A percentile compares a stretch with the other conserved stretches of the same genome.
Conservation (phyloP, 2,888 invertebrate genomes). For the Camponotus fellah region DNA sequence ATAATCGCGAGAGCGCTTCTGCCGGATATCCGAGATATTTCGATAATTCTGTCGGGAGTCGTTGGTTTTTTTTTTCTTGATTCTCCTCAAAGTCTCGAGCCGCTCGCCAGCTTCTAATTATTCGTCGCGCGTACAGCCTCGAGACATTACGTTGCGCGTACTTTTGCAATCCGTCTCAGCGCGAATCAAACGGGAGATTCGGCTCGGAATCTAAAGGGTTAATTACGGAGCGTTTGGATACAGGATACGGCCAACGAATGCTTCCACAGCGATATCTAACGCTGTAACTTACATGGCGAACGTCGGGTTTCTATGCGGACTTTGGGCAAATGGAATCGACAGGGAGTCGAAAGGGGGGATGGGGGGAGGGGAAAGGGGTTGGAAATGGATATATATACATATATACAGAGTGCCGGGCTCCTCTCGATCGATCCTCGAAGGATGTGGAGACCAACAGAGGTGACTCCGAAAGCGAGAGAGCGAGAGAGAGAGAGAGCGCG, state of each 20-base stretch:
- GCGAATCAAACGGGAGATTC: slow-evolving; percentile 16
- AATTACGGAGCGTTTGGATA: slow-evolving; percentile 46
- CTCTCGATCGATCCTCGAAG: slow-evolving; percentile 68
- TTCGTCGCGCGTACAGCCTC: background rate
- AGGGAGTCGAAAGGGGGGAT: slow-evolving; percentile 22
- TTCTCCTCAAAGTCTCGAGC: background rate
- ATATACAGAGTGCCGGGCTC: slow-evolving; percentile 59
- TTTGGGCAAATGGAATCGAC: slow-evolving; percentile 62
- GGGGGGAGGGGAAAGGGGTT: slow-evolving; percentile 16
- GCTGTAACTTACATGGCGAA: slow-evolving; percentile 55
- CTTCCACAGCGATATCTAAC: slow-evolving; percentile 31
- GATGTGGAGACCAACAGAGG: slow-evolving; percentile 64
- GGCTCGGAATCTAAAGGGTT: slow-evolving; percentile 23
- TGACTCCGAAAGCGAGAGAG: slow-evolving; percentile 49
- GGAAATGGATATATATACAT: slow-evolving; percentile 49
- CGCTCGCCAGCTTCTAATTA: slow-evolving; percentile 3
- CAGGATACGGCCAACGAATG: slow-evolving; percentile 22
- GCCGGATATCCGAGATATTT: background rate
- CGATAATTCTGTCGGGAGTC: background rate
- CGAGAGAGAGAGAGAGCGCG: background rate
- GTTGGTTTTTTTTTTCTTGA: slow-evolving; percentile 8
- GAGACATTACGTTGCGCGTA: slow-evolving; percentile 16
- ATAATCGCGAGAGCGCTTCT: background rate
- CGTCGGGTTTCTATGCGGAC: slow-evolving; percentile 52
- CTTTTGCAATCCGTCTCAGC: slow-evolving; percentile 14